Conservation (phyloP, 2,888 invertebrate species). For the Saturnia japonica region DNA sequence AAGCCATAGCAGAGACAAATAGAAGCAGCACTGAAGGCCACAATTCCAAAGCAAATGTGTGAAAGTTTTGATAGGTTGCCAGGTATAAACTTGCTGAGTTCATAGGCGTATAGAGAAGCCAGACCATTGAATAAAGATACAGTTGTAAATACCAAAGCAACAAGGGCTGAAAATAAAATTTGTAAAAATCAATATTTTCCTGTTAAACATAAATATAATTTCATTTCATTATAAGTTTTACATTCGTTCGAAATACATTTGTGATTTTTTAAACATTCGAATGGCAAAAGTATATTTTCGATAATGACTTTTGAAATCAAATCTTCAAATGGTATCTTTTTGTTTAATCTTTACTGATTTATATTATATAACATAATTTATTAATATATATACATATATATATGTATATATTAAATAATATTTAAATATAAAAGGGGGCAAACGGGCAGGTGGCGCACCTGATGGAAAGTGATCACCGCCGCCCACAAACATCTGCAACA, state of each 20-base stretch:
- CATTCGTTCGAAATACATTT: neutral
- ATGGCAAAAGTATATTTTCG: neutral
- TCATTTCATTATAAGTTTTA: neutral
- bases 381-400: too few relatives aligned
- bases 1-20: slow-evolving; percentile 56
- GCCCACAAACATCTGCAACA: too few relatives aligned
- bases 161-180: slow-evolving; percentile 43
- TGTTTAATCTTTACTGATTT: too few relatives aligned
- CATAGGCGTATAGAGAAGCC: slow-evolving; percentile 47
- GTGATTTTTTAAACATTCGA: neutral
- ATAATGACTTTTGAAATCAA: neutral
- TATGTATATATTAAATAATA: too few relatives aligned
- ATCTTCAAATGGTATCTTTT: too few relatives aligned
- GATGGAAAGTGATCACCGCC: too few relatives aligned
- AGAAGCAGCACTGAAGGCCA: slow-evolving; percentile 49
- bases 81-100: slow-evolving; percentile 42
- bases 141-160: slow-evolving; percentile 51
- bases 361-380: too few relatives aligned
- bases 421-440: too few relatives aligned
- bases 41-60: slow-evolving; percentile 52
- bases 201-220: neutral
- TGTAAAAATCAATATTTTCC: neutral
- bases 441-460: too few relatives aligned
- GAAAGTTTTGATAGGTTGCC: slow-evolving; percentile 44
- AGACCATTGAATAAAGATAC: slow-evolving; percentile 48